Evolutionary conservation across 2,113 vertebrate genomes (phyloP), one percentile per base, ranked within the genome.

Genomic region (Chloropsis cyanopogon): DNA sequence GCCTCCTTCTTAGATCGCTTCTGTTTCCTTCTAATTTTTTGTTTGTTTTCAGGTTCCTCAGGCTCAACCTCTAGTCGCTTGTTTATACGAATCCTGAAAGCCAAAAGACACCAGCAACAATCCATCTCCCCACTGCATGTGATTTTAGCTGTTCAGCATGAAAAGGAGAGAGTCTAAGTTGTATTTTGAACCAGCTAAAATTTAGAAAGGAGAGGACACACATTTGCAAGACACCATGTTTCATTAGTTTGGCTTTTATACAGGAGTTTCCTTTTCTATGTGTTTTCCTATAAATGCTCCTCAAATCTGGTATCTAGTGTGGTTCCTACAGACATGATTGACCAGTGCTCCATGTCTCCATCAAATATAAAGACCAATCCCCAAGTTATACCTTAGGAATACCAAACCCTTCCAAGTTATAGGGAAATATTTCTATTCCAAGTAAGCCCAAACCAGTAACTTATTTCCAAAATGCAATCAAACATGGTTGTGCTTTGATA

Each of bases 31-130:
- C 98, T 95, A 2, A 92, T 37, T 93, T 98, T 99, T 39, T 98
- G 97, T 24, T 98, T 97, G 70, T 68, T 95, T 14, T 98, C 98
- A 1, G 97, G 96, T 65, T 98, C 99, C 60, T 99, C 99, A 1
- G 96, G 97, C 73, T 99, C 99, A 65, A 98, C 97, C 21, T 99
- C 99, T 50, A 99, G 97, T 64, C 98, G 98, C 42, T 95, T 98
- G 71, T 94, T 99, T 94, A 99, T 99, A 22, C 97, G 98, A 66
- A 99, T 98, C 95, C 99, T 99, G 92, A 23, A 83, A 71, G 35
- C 4, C n/a, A 59, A 37, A 39, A 56, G 10, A 61, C 59, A 47
- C 4, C 28, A 35, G 16, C 47, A 21, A 49, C 49, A 76, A 37
- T 39, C 26, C 24, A 42, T 14, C 8, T 47, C 65, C 35, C 19